Evolutionary conservation across 2,113 vertebrate species (phyloP), one percentile per base, ranked within the genome.

Genomic region (Choloepus hoffmanni): DNA sequence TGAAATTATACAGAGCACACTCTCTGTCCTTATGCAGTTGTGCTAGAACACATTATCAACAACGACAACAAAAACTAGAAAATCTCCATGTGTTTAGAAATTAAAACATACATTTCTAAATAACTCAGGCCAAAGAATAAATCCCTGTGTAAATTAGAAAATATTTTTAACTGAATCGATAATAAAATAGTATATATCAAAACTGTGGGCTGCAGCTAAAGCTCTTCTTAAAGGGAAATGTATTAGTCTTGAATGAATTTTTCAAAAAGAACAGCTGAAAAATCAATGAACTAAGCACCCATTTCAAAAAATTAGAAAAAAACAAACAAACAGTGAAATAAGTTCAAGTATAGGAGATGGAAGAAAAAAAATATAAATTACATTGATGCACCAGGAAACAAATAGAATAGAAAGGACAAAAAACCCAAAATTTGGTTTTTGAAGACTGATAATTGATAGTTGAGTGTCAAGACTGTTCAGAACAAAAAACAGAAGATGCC

Each of bases 201-300:
- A 93, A 90, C 24, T 50, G 82, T 86, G 50, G 26, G 55, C 21
- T 50, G 8, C 45, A 77, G 45, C 45, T 74, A 26, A 74, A 45
- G 40, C 45, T 74, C 40, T 58, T 93, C 83, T 79, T 28, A 48
- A 53, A 78, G 36, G 30, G 45, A 91, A 60, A 33, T 55, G 68
- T 90, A 90, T 85, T 78, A 91, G 40, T 94, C 36, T 50, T 63
- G 13, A 88, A 65, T 84, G 70, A 73, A 92, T 77, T 93, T 78
- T 79, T 88, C 30, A 60, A 68, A 88, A 65, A 84, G 48, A 81
- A 89, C 19, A 62, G n/a, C 74, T 78, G 60, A 72, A 83, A 88
- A 93, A 73, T 60, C 62, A 77, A 48, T 68, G 60, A 82, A 72
- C 62, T 72, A 36, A 87, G 82, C 60, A 87, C 77, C 58, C 62